phyloP scores from a whole-genome alignment of 2,797 vertebrate genomes.

The Babyrousa celebensis region DNA sequence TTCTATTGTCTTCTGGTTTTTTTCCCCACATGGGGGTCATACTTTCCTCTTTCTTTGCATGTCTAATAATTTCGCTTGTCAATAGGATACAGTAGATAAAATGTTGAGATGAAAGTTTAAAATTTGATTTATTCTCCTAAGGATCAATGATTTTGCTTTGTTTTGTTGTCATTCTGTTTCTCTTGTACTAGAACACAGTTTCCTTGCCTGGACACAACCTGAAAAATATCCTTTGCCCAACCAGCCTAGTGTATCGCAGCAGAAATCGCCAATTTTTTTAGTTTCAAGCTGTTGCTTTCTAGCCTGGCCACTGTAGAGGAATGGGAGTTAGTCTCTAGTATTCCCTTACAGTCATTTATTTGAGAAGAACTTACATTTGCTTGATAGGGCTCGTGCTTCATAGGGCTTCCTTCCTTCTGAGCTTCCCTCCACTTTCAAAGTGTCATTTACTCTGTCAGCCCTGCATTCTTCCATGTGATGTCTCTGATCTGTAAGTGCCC shows the following conservation, averaged over 20 bases:
- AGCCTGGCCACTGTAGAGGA: neutral
- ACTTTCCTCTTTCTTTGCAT: neutral
- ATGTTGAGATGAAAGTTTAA: neutral
- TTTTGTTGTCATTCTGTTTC: neutral
- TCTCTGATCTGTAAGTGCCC: neutral
- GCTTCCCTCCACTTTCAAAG: neutral
- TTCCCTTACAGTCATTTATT: neutral
- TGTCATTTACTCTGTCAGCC: neutral
- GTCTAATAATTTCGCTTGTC: neutral
- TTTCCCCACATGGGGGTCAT: neutral
- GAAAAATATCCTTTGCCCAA: neutral
- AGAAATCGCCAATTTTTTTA: neutral
- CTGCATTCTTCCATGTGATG: neutral
- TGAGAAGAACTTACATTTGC: neutral
- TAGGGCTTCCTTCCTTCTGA: neutral
- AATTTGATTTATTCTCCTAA: neutral
- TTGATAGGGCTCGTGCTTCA: neutral
- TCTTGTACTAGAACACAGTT: neutral
- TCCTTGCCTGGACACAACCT: neutral
- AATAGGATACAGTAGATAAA: neutral
- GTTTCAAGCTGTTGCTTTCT: neutral
- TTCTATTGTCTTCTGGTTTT: neutral
- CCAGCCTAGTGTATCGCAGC: neutral
- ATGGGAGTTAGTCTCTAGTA: neutral
- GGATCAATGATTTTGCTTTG: neutral